Percentiles rank a stretch among this genome's conserved stretches.
phyloP scores from a whole-genome alignment of 2,113 vertebrate genomes.

The Rhabdomys dilectus region DNA sequence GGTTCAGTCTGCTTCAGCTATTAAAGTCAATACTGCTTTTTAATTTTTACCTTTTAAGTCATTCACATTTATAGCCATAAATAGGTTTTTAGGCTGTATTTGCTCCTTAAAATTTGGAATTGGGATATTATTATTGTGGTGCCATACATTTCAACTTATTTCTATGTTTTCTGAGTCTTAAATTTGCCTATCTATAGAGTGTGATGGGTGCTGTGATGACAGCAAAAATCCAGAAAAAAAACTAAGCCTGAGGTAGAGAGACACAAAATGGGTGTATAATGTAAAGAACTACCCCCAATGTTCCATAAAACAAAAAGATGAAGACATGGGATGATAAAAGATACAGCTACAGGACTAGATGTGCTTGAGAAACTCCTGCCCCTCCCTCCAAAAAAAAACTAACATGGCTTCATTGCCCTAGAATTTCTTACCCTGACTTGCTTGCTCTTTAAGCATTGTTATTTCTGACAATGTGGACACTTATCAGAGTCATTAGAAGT shows the following conservation, averaged over 20 bases:
- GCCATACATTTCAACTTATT: slow-evolving; percentile 11
- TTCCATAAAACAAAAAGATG: background rate
- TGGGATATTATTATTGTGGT: background rate
- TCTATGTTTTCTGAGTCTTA: slow-evolving; percentile 8
- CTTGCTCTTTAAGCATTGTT: background rate
- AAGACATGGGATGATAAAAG: background rate
- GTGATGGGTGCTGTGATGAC: background rate
- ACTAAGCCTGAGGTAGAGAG: background rate
- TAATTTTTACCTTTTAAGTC: slow-evolving; percentile 23
- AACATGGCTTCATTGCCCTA: background rate
- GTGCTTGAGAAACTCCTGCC: background rate
- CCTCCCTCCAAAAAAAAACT: background rate
- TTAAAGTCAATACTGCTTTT: background rate
- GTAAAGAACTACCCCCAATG: background rate
- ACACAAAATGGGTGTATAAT: background rate
- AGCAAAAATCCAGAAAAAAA: background rate
- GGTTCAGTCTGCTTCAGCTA: background rate
- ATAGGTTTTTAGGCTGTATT: background rate
- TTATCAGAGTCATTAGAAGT: background rate
- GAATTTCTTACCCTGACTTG: background rate
- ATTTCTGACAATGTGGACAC: background rate
- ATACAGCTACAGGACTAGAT: background rate
- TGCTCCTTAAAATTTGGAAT: slow-evolving; percentile 4
- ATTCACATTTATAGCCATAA: background rate
- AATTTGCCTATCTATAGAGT: background rate